Evolutionary conservation across 2,888 invertebrate species (phyloP), one percentile per base, ranked within the genome.

Genomic region (Caenorhabditis japonica): DNA sequence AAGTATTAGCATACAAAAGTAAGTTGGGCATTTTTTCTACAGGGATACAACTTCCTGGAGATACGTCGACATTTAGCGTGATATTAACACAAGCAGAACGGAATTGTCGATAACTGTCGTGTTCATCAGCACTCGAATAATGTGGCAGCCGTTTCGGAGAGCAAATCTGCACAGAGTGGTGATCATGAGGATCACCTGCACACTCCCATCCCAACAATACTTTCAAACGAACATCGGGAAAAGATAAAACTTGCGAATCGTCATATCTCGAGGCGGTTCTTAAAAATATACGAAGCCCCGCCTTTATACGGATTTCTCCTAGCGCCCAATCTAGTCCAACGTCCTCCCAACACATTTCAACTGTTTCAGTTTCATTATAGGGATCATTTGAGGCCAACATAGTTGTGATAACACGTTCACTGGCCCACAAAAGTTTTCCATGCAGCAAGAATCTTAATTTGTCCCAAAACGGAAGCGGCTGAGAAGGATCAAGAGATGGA

Each of bases 191-290:
- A 89, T 97, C 94, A 0, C 94, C 96, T 49, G 93, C 90, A 87
- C 96, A 95, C 68, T 92, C 75, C 86, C 86, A 86, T 27, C 62
- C 75, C 1, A 79, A 43, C 17, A 76, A 25, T 3, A 79, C 52
- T 33, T 77, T 76, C 19, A 79, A 17, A 4, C 74, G 51, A 33
- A 74, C 68, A 59, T 79, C 75, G 2, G 79, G 77, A 19, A 79
- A 64, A 4, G 71, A 69, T 3, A 77, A 39, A 12, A 79, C 64
- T 33, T 64, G 72, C 10, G 96, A 96, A 89, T 99, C 99, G 89
- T 99, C 97, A 90, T 99, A 99, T 88, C 99, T 97, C 72, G 97
- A 97, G 0, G 97, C 97, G 0, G 97, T 99, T 66, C 96, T 91
- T 1, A 96, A 95, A 86, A 93, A 95, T 83, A 97, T 94, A 89